These are phyloP conservation scores for Chloroclystis v-ata DNA, from an alignment of 2,888 invertebrate species.

Conservation along the genomic window DNA sequence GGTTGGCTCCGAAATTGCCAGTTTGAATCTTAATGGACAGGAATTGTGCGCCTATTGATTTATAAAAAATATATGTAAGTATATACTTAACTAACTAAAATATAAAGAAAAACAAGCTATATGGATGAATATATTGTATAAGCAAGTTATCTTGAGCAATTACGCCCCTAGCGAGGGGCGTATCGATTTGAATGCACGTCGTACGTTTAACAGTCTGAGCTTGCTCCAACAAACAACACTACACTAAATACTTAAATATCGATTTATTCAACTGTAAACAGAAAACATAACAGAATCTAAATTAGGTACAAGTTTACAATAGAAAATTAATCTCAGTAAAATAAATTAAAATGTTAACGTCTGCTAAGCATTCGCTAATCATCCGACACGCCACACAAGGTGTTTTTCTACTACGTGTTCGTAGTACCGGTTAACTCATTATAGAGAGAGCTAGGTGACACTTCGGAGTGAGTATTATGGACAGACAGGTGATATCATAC, in stretches of 20 bases:
- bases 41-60: no score
- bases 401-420: constrained; percentile 12
- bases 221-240: constrained; percentile 16
- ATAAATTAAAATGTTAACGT: constrained; percentile 12
- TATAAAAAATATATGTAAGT: no score
- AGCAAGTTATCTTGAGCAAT: constrained; percentile 6
- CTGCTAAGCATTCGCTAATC: constrained; percentile 4
- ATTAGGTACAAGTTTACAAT: background rate
- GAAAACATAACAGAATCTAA: background rate
- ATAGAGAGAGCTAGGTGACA: constrained; percentile 58
- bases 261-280: background rate
- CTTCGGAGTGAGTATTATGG: constrained; percentile 46
- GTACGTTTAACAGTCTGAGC: background rate
- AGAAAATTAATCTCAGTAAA: constrained; percentile 2
- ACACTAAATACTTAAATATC: constrained; percentile 2
- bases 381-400: constrained; percentile 9
- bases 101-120: no score
- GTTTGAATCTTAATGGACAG: no score
- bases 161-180: constrained; percentile 27
- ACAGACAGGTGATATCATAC: constrained; percentile 56
- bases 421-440: constrained; percentile 26
- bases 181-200: constrained; percentile 41
- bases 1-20: no score
- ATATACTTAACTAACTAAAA: no score
- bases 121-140: no score